These are phyloP conservation scores for Lerema accius DNA, from an alignment of 1,140 invertebrate species.

Conservation along the genomic window DNA sequence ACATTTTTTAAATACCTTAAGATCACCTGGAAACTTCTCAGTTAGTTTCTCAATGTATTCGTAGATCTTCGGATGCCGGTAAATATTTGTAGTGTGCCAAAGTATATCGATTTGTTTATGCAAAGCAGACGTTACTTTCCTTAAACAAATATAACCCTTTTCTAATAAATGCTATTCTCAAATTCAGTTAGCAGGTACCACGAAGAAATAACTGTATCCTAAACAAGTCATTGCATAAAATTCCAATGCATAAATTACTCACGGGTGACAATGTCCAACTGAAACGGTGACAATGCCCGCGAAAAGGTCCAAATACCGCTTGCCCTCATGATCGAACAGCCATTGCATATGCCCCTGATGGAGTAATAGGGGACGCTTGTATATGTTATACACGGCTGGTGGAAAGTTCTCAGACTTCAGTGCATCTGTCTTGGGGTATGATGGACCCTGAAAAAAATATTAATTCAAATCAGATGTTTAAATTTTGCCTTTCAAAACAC, in stretches of 20 bases:
- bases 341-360: constrained; percentile 95
- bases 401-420: constrained; percentile 86
- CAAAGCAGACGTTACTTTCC: constrained; percentile 90
- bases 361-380: constrained; percentile 92
- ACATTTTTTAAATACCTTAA: constrained; percentile 92
- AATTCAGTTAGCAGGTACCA: no score
- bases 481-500: no score
- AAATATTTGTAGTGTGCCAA: constrained; percentile 96
- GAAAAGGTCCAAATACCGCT: constrained; percentile 96
- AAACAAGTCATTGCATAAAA: no score
- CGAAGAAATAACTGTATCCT: no score
- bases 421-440: constrained; percentile 83
- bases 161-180: no score
- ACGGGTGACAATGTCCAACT: constrained; percentile 99
- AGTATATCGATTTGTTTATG: constrained; percentile 91
- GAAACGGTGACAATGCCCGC: constrained; percentile 98
- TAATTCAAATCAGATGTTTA: no score
- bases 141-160: constrained; percentile 50
- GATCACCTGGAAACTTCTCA: constrained; percentile 91
- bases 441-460: constrained; percentile 82
- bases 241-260: no score
- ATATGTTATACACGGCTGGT: constrained; percentile 89
- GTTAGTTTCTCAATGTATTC: constrained; percentile 94
- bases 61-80: constrained; percentile 94
- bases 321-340: constrained; percentile 94